Evolutionary conservation across 2,888 invertebrate genomes (phyloP).

Genomic region (Drosophila lutescens): DNA sequence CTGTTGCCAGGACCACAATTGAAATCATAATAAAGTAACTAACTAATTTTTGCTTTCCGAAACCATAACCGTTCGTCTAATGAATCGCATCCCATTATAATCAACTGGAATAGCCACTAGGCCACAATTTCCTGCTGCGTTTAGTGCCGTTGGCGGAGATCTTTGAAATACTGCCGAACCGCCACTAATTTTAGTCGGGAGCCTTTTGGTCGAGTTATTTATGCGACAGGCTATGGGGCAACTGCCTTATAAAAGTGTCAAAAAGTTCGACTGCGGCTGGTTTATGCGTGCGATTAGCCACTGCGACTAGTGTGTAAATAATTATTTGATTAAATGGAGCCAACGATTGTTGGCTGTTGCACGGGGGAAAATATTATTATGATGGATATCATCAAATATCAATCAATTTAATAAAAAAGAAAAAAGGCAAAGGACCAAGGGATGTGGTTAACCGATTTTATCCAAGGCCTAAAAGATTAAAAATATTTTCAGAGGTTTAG

Average conservation of each 20-base stretch:
- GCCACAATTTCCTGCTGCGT: conserved; percentile 42
- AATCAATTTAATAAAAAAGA: background rate
- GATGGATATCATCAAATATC: too few species aligned
- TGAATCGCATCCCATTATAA: conserved; percentile 39
- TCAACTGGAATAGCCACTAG: conserved; percentile 21
- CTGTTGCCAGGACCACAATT: background rate
- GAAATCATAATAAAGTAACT: conserved; percentile 23
- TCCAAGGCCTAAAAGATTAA: too few species aligned
- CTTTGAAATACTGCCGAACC: conserved; percentile 44
- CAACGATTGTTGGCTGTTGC: conserved; percentile 9
- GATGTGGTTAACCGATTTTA: too few species aligned
- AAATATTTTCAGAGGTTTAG: too few species aligned
- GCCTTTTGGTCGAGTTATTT: conserved; percentile 75
- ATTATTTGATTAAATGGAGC: conserved; percentile 57
- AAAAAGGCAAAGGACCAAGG: background rate
- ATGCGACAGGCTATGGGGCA: conserved; percentile 69
- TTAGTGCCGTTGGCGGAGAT: conserved; percentile 25
- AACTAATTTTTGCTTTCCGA: conserved; percentile 14
- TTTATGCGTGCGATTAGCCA: conserved; percentile 70
- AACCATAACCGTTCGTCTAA: conserved; percentile 36
- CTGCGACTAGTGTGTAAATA: conserved; percentile 64
- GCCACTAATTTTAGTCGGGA: conserved; percentile 68
- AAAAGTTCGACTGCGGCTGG: conserved; percentile 60
- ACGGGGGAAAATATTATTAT: conserved; percentile 1
- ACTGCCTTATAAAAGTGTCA: conserved; percentile 80